Evolutionary conservation across 2,888 invertebrate species (phyloP), one percentile per base, ranked within the genome.

Genomic region (Chromoteleia sp.): DNA sequence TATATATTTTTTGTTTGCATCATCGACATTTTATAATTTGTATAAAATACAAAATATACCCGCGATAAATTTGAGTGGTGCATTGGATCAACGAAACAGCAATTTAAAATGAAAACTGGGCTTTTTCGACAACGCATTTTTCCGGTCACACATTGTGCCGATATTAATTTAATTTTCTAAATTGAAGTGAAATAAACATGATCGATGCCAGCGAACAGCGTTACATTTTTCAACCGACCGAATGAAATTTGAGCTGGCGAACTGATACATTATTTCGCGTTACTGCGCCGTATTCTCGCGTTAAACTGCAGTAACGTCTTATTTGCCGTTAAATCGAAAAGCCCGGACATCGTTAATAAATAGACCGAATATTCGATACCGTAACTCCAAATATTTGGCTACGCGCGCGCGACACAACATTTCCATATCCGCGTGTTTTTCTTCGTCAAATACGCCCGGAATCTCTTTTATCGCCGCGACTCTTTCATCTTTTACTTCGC

Each of bases 141-240:
- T 10, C 7, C 14, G 50, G n/a, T 14, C 33, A 17, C 14, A 52
- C 52, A 15, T 0, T 30, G n/a, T n/a, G n/a, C 4, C 29, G 5
- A 25, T 30, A 14, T 6, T 36, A 39, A 56, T 56, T 36, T 56
- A 36, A 56, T 36, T 56, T 56, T n/a, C 39, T 39, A 39, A n/a
- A 56, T 56, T 36, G 39, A 56, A 21, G 21, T 52, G 52, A 30
- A 30, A 52, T 52, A 56, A 56, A 56, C 36, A 56, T 21, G 25
- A 48, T n/a, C 2, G 25, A 21, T 48, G 21, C 2, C 19, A 19
- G 48, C n/a, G n/a, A 4, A 19, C n/a, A 10, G 8, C 5, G 5
- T 21, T 12, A n/a, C n/a, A n/a, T n/a, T n/a, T n/a, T n/a, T n/a
- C n/a, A n/a, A n/a, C n/a, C n/a, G n/a, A n/a, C n/a, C n/a, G n/a